Evolutionary conservation across 2,113 vertebrate species (phyloP), one percentile per base, ranked within the genome.

Genomic region (zebrafish (Danio rerio)): DNA sequence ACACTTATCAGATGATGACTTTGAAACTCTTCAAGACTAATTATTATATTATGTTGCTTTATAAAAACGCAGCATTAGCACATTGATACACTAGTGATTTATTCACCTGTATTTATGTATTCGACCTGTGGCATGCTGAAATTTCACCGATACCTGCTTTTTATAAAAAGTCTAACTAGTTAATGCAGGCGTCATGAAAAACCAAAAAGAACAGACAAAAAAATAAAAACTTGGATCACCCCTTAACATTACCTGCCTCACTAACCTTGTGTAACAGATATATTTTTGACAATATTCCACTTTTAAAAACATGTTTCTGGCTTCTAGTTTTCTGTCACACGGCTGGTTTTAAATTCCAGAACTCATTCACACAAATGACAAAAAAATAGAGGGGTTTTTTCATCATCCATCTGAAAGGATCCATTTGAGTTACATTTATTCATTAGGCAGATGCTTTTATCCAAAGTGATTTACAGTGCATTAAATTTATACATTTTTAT

Each of bases 391-490:
- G 40, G 0, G 52, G 31, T 53, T 55, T 40, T 40, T 16, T 12
- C 49, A 50, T 7, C 9, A 16, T 69, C 6, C 66, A 69, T 69
- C 65, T 69, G 66, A 69, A 69, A 69, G 43, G 43, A 18, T 47
- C 66, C 11, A 58, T 45, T 59, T 59, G 18, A 75, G 18, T 59
- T 47, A 9, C 18, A 63, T 77, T 63, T 50, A 50, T 49, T 77
- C 43, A 62, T 77, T 50, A 62, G 18, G 0, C 8, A 9, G 5
- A 62, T 6, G 43, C 20, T 62, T 62, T 77, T 50, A 63, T 62
- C 11, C 58, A 77, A 77, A 77, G 20, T 2, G 3, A 50, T 77
- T 77, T 77, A 50, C 58, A 62, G 56, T 49, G 45, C 74, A 31
- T 62, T 61, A 10, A 61, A 31, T n/a, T 15, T 77, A 77, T 49